Base-by-base conservation (phyloP, 2,797 vertebrate species). In the Dicrostonyx torquatus region DNA sequence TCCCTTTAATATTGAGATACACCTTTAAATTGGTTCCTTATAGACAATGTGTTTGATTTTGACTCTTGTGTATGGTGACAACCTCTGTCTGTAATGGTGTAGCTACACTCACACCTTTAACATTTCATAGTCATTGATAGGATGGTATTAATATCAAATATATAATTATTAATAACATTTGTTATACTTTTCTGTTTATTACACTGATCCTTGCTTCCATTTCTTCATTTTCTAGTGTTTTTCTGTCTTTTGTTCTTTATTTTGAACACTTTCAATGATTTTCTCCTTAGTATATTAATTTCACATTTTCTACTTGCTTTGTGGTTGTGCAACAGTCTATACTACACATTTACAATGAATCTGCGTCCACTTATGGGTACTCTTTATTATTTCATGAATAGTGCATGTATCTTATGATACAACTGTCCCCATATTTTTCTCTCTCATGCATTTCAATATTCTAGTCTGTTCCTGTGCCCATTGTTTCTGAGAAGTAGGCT, bases 401-500 rank as follows among this genome's bases (percentile, higher is more conserved):
- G 43, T 83, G 24, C 13, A 34, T 66, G 17, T 20, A 75, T 13
- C 48, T 72, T 29, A 87, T 66, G 91, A 76, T 7, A 73, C 43
- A 53, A 66, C 26, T n/a, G 40, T 55, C 22, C 18, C 40, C 70
- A 48, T 6, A 31, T 64, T 64, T 64, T 17, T 77, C 14, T 40
- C 45, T 75, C 22, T 66, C 45, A 64, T 34, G 3, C 2, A 5
- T 89, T 55, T 73, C 34, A 66, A 73, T 82, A 77, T 55, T 94
- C 82, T 4, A 75, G 5, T 75, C 62, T 43, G 3, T 50, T 86
- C 43, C 76, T 78, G 14, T 37, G 77, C 45, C 62, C 4, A 18
- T 90, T 22, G 37, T 79, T 78, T 83, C 87, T 92, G 75, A 87
- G 48, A 87, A 66, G 68, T 93, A 73, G 14, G 37, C 48, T 72